These are phyloP conservation scores for Anguilla megastoma DNA, from an alignment of 2,797 vertebrate genomes.

Conservation along the genomic window DNA sequence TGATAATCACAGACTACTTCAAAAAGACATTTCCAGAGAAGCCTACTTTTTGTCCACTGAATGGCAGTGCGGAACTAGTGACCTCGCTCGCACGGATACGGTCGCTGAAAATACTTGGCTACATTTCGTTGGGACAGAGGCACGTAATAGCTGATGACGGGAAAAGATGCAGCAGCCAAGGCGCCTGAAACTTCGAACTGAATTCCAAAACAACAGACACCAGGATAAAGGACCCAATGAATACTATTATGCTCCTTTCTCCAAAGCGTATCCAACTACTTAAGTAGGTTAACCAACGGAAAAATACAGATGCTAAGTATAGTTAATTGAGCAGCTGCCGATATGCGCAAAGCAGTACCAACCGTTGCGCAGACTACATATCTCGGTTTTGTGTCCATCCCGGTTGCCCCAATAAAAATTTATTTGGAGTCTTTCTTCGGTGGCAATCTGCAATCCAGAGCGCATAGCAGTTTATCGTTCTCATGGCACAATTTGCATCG, in stretches of 20 bases:
- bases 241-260: slow-evolving; percentile 67
- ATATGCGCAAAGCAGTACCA: slow-evolving; percentile 68
- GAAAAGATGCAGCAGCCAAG: slow-evolving; percentile 69
- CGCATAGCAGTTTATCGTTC: slow-evolving; percentile 84
- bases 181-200: slow-evolving; percentile 78
- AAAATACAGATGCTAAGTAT: slow-evolving; percentile 61
- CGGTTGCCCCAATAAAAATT: slow-evolving; percentile 62
- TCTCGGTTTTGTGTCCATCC: slow-evolving; percentile 65
- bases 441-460: slow-evolving; percentile 79
- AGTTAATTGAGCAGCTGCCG: slow-evolving; percentile 66
- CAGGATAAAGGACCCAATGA: slow-evolving; percentile 59
- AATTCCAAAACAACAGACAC: slow-evolving; percentile 79
- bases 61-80: slow-evolving; percentile 74
- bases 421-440: slow-evolving; percentile 79
- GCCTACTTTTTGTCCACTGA: slow-evolving; percentile 80
- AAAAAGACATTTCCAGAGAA: slow-evolving; percentile 71
- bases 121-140: slow-evolving; percentile 80
- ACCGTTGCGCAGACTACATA: slow-evolving; percentile 71
- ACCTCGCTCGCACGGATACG: slow-evolving; percentile 85
- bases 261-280: slow-evolving; percentile 69
- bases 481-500: slow-evolving; percentile 94
- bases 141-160: slow-evolving; percentile 78
- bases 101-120: slow-evolving; percentile 78
- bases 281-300: slow-evolving; percentile 67
- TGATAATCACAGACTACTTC: slow-evolving; percentile 50